Conservation (phyloP, 2,888 invertebrate species). For the Dolichopus griseipennis region DNA sequence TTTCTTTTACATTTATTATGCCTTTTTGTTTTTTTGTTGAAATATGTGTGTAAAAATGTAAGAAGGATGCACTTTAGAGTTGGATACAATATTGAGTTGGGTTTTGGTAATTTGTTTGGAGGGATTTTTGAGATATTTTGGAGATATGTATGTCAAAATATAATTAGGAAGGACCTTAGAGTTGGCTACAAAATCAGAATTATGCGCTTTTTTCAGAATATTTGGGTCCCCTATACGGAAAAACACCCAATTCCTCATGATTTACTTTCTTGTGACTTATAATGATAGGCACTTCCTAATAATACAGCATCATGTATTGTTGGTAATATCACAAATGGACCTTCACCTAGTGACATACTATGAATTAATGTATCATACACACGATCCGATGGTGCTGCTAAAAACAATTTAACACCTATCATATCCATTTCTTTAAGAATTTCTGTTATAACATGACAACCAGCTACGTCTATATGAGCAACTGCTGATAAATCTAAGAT, state of each 20-base stretch:
- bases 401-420: conserved; percentile 47
- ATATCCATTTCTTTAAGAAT: conserved; percentile 47
- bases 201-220: too few relatives aligned
- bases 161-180: not conserved
- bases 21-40: too few relatives aligned
- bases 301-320: conserved; percentile 57
- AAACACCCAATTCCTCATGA: not conserved
- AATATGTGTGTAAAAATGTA: too few relatives aligned
- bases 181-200: too few relatives aligned
- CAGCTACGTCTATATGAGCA: conserved; percentile 56
- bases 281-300: conserved; percentile 39
- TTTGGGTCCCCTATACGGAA: too few relatives aligned
- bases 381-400: conserved; percentile 49
- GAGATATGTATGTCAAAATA: too few relatives aligned
- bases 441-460: conserved; percentile 48
- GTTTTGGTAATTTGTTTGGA: too few relatives aligned
- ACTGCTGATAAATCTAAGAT: conserved; percentile 57
- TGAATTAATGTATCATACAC: conserved; percentile 39
- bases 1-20: too few relatives aligned
- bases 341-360: conserved; percentile 38
- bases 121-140: too few relatives aligned
- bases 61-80: too few relatives aligned
- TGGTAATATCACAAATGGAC: conserved; percentile 48
- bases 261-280: conserved; percentile 26
- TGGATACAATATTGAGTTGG: too few relatives aligned